These are phyloP conservation scores for Chrysolophus pictus DNA, from an alignment of 2,797 vertebrate genomes.

Conservation along the genomic window DNA sequence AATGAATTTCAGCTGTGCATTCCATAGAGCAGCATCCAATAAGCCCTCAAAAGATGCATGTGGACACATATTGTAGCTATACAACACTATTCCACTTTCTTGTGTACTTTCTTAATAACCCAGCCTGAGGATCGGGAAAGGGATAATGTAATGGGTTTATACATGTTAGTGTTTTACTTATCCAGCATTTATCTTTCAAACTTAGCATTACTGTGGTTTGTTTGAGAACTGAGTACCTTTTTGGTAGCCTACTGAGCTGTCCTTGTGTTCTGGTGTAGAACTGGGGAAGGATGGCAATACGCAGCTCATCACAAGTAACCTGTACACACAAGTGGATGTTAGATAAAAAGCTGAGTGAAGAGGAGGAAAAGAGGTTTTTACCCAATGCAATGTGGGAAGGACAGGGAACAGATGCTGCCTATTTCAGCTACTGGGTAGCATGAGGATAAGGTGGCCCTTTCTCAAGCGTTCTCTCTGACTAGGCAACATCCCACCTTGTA, in stretches of 20 bases:
- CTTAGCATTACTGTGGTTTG: background rate
- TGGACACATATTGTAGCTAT: background rate
- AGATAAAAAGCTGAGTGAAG: background rate
- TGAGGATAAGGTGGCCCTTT: background rate
- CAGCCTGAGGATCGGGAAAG: background rate
- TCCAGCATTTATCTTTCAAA: background rate
- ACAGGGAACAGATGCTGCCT: background rate
- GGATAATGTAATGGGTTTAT: background rate
- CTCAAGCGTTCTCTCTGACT: too few relatives aligned
- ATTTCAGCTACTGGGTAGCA: background rate
- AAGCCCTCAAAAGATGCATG: background rate
- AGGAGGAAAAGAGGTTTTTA: background rate
- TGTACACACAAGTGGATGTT: background rate
- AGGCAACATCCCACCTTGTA: background rate
- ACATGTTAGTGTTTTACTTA: background rate
- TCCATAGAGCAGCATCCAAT: background rate
- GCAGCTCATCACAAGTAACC: background rate
- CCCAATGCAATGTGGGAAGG: background rate
- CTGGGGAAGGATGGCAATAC: background rate
- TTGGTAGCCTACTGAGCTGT: background rate
- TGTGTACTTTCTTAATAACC: background rate
- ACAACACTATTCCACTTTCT: background rate
- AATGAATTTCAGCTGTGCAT: conserved; percentile 26
- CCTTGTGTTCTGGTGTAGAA: background rate
- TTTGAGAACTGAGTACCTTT: background rate